Percentiles rank a stretch among this genome's conserved stretches.
Conservation (phyloP, 1,140 invertebrate genomes). For the Hypsibius dujardini region DNA sequence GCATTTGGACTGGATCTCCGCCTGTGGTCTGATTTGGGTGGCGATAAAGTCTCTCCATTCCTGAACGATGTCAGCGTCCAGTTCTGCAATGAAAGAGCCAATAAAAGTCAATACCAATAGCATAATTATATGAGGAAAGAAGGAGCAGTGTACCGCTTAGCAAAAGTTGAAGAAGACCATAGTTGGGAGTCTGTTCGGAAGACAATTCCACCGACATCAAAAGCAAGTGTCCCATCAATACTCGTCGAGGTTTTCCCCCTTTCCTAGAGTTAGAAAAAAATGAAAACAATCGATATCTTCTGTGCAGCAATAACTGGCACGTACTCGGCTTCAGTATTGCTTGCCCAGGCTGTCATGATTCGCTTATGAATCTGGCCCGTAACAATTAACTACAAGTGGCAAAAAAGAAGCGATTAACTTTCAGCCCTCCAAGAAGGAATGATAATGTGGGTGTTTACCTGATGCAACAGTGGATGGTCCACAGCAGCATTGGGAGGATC, state of each 20-base stretch:
- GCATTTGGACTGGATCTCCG: not conserved
- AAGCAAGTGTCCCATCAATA: not conserved
- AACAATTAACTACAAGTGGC: not conserved
- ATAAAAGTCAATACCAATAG: not conserved
- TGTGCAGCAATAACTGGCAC: not conserved
- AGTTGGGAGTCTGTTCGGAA: not conserved
- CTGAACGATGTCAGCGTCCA: not conserved
- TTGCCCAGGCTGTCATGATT: not conserved
- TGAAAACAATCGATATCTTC: not conserved
- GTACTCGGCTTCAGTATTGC: not conserved
- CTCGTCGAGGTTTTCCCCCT: not conserved
- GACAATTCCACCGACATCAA: not conserved
- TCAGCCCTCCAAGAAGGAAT: not conserved
- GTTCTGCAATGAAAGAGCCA: not conserved
- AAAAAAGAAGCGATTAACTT: not conserved
- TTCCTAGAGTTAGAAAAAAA: not conserved
- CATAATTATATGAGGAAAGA: not conserved
- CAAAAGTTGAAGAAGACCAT: not conserved
- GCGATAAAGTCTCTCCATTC: constrained; percentile 1
- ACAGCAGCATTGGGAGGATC: not conserved
- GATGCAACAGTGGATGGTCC: constrained; percentile 3
- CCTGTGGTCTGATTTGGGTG: not conserved
- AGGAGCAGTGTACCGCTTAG: not conserved
- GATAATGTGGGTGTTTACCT: constrained; percentile 2
- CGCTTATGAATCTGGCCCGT: not conserved